Evolutionary conservation across 2,113 vertebrate genomes (phyloP).

Genomic region (Cromileptes altivelis): DNA sequence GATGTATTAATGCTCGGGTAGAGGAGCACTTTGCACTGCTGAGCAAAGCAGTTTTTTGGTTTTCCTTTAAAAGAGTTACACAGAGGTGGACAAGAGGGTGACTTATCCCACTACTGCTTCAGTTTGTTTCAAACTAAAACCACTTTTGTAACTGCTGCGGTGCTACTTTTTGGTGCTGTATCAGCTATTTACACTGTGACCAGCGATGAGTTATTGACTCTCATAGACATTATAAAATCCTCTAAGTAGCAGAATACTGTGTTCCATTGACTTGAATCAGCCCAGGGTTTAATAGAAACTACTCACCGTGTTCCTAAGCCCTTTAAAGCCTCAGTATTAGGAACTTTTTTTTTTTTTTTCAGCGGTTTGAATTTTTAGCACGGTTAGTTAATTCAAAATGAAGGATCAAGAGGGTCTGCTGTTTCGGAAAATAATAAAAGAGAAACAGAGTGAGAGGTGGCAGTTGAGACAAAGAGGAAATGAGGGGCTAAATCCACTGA

Average conservation of each 20-base stretch:
- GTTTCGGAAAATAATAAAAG: no score
- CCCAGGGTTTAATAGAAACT: conserved; percentile 1
- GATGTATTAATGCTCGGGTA: not conserved
- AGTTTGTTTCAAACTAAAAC: conserved; percentile 12
- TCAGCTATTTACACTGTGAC: conserved; percentile 22
- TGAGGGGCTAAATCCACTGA: no score
- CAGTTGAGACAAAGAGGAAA: no score
- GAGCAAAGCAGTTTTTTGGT: conserved; percentile 11
- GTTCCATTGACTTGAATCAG: conserved; percentile 12
- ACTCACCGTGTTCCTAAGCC: not conserved
- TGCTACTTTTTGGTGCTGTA: not conserved
- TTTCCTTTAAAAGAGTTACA: conserved; percentile 1
- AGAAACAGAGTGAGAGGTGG: no score
- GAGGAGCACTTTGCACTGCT: conserved; percentile 21
- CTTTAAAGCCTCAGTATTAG: not conserved
- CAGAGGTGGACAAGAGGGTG: not conserved
- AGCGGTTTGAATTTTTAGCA: not conserved
- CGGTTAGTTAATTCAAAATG: no score
- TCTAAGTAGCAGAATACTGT: conserved; percentile 18
- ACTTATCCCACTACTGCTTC: not conserved
- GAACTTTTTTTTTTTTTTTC: not conserved
- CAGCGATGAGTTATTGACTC: not conserved
- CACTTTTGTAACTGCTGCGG: conserved; percentile 1
- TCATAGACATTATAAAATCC: conserved; percentile 5
- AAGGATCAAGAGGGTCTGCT: no score